Conservation (phyloP, 2,888 invertebrate species). For the Celastrina argiolus region DNA sequence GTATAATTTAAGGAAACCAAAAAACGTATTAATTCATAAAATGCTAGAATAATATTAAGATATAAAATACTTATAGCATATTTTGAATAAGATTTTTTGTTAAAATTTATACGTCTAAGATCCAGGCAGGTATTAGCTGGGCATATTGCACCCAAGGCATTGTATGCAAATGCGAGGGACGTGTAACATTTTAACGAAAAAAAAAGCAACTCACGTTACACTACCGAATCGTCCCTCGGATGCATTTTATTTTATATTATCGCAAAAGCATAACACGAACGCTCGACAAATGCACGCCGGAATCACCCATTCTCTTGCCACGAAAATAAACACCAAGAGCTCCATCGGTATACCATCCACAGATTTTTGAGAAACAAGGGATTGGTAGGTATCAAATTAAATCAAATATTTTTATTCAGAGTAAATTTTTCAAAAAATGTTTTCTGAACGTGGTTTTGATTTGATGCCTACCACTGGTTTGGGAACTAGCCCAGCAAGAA, state of each 20-base stretch:
- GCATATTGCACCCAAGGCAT: constrained; percentile 70
- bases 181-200: constrained; percentile 65
- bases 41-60: no score
- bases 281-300: constrained; percentile 18
- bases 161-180: constrained; percentile 70
- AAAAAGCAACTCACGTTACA: constrained; percentile 43
- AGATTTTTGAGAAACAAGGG: no score
- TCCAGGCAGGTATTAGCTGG: constrained; percentile 47
- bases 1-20: no score
- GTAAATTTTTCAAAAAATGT: no score
- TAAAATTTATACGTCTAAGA: constrained; percentile 20
- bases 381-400: no score
- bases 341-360: neutral
- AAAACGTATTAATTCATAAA: no score
- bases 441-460: no score
- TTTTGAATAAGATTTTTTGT: constrained; percentile 13
- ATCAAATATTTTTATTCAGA: no score
- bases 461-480: no score
- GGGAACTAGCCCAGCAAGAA: no score
- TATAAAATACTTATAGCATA: no score
- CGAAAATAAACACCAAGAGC: constrained; percentile 7
- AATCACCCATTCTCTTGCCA: constrained; percentile 5
- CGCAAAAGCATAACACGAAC: constrained; percentile 51
- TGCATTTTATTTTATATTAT: constrained; percentile 60
- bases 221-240: constrained; percentile 46